Conservation (phyloP, 2,797 vertebrate species). For the Spinibarbus caldwelli region DNA sequence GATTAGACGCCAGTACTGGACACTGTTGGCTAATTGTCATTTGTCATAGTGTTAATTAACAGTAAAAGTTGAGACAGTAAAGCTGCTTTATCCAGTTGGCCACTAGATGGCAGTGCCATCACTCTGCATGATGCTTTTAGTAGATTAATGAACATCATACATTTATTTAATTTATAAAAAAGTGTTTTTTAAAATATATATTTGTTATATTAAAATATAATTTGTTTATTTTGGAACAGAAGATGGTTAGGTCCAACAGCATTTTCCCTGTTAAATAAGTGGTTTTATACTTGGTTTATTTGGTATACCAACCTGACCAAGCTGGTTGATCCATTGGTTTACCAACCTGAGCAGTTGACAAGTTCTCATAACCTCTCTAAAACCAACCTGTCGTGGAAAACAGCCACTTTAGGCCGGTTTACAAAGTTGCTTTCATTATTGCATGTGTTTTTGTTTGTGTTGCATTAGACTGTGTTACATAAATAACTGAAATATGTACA, state of each 20-base stretch:
- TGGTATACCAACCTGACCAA: neutral
- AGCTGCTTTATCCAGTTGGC: neutral
- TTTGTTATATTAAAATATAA: too few relatives aligned
- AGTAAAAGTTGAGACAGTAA: neutral
- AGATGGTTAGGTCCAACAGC: neutral
- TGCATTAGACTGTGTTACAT: neutral
- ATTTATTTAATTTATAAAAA: neutral
- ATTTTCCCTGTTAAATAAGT: neutral
- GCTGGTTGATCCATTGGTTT: neutral
- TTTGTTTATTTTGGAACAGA: neutral
- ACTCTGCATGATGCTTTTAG: neutral
- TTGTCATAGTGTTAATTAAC: neutral
- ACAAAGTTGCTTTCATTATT: neutral
- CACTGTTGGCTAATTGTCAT: neutral
- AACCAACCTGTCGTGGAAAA: neutral
- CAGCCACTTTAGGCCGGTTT: neutral
- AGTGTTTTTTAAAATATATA: too few relatives aligned
- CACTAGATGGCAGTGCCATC: constrained; percentile 39
- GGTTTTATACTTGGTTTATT: neutral
- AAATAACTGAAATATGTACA: neutral
- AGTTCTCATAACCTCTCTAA: neutral
- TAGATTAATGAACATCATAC: neutral
- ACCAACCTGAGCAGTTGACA: neutral
- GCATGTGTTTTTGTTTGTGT: neutral
- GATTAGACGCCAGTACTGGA: neutral